Evolutionary conservation across 2,113 vertebrate genomes (phyloP), one percentile per base, ranked within the genome.

Genomic region (Chlorocebus sabaeus): DNA sequence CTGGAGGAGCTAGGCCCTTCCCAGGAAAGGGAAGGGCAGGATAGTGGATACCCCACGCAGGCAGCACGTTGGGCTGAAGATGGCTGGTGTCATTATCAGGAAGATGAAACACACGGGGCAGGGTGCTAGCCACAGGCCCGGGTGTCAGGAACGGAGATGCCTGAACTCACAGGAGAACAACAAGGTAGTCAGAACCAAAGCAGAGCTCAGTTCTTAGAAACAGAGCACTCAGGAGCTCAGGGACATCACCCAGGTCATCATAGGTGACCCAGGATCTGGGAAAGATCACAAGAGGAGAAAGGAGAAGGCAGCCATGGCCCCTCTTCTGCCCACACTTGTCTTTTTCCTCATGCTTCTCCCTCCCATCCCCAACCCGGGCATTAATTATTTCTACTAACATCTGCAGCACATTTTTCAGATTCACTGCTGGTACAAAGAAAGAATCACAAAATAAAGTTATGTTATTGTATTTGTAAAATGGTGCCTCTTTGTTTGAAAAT

Each of bases 401-500:
- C 76, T 43, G 50, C 70, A 43, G 38, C 92, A 50, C 32, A 22
- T 57, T 96, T 89, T 96, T 48, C 67, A 84, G 72, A 86, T 70
- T 48, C 88, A 6, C 50, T 32, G 18, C 79, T 22, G 13, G 57
- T 40, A 50, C 76, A 50, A 79, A 91, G 84, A 72, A 93, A 90
- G 95, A 30, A 17, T 86, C 93, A 75, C 93, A 92, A 97, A 93
- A 96, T 80, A 78, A 79, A 96, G 95, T 50, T 92, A 22, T 67
- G 89, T 82, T 93, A 86, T 83, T 90, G 97, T 98, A 93, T 94
- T 98, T 90, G 98, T 95, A 85, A 95, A 96, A 97, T 48, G 96
- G 97, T 27, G 72, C 91, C 90, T 98, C 98, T 98, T 98, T 98
- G 97, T 98, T 98, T 98, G 92, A 97, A 98, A 98, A 98, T 90